These are phyloP conservation scores for Phlogophora meticulosa DNA, from an alignment of 2,888 invertebrate genomes.

Conservation along the genomic window DNA sequence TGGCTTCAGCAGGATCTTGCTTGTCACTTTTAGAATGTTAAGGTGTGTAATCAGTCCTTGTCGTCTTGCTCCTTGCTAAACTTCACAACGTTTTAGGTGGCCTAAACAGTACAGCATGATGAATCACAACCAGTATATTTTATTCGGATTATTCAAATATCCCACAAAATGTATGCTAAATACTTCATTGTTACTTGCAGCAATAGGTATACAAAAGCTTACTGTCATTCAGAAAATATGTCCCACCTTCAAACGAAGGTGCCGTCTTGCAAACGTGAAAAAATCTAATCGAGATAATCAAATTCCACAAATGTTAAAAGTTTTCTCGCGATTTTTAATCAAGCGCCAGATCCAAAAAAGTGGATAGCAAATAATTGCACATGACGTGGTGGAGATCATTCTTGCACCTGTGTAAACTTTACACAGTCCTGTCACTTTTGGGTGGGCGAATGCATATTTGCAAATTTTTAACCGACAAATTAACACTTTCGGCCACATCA, in stretches of 20 bases:
- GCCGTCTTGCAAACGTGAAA: constrained; percentile 35
- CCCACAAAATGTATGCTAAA: constrained; percentile 57
- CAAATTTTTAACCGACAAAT: constrained; percentile 81
- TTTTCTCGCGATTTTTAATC: constrained; percentile 49
- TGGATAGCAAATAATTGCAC: constrained; percentile 80
- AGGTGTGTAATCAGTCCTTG: constrained; percentile 37
- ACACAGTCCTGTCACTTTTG: constrained; percentile 71
- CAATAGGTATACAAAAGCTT: constrained; percentile 48
- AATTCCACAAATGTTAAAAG: constrained; percentile 42
- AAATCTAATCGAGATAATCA: constrained; percentile 53
- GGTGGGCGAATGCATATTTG: constrained; percentile 87
- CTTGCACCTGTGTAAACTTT: constrained; percentile 85
- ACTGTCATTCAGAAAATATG: constrained; percentile 60
- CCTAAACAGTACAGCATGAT: constrained; percentile 47
- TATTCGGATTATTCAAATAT: constrained; percentile 63
- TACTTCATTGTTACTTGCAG: constrained; percentile 56
- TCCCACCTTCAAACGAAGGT: constrained; percentile 28
- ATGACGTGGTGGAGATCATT: constrained; percentile 69
- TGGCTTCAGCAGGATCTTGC: constrained; percentile 9
- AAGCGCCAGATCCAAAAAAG: constrained; percentile 66
- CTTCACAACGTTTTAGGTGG: constrained; percentile 35
- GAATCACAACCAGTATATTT: constrained; percentile 56
- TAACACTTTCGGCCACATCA: constrained; percentile 82
- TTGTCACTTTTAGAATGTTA: constrained; percentile 10
- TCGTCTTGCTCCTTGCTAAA: constrained; percentile 24